Evolutionary conservation across 2,113 vertebrate species (phyloP), one percentile per base, ranked within the genome.

Genomic region (Xenopus tropicalis): DNA sequence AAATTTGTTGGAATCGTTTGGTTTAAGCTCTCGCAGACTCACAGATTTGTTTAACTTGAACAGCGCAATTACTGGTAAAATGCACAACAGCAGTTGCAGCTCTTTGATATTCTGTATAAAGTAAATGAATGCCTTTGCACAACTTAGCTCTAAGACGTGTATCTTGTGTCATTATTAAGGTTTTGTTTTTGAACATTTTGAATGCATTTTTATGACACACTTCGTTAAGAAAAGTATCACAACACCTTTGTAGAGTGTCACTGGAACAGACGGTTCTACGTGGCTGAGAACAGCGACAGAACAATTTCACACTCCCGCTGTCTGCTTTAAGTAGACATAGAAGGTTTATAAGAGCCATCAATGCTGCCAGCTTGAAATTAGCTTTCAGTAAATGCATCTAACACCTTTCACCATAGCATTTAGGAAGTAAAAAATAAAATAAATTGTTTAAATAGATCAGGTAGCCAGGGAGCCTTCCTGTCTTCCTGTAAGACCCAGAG

Each of bases 281-380:
- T 61, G 44, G 64, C 56, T 74, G 65, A 48, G 57, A 63, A 68
- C 2, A 69, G 52, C 23, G 65, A 69, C 63, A 57, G 72, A 74
- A 74, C 65, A 54, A 74, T 74, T 74, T 74, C 57, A 69, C 73
- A 75, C 66, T 75, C 57, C 59, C 10, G 66, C 66, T 62, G 59
- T 54, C 66, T 63, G 66, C 73, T 54, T 69, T 75, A 20, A 56
- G 66, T 43, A 69, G 59, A 75, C 73, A 69, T 69, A 58, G 73
- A 69, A 69, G 46, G 44, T 43, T 52, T 75, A 69, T 46, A 68
- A 74, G 72, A 74, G 56, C 72, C 57, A 59, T 43, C 37, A 46
- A 61, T 61, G 72, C 57, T 75, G 56, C 72, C 72, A 62, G 72
- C 57, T 29, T 61, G 72, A 54, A 75, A 75, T 75, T 69, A 69